Evolutionary conservation across 2,113 vertebrate genomes (phyloP), one percentile per base, ranked within the genome.

Genomic region (Syrmaticus mikado): DNA sequence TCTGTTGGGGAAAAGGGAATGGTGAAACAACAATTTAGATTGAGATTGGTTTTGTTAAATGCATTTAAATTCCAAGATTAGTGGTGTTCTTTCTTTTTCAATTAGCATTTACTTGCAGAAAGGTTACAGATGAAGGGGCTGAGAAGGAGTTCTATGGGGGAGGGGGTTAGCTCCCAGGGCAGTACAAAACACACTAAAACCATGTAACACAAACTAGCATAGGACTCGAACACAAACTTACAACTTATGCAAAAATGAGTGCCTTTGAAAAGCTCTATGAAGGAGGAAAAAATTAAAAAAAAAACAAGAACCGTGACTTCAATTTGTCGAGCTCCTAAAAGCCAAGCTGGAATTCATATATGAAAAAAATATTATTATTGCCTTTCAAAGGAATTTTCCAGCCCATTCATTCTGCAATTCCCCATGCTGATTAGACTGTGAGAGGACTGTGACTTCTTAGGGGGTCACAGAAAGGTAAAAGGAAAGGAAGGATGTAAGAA

Each of bases 31-130:
- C 98, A 97, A 98, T 98, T 98, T 98, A 98, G 97, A 98, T 96
- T 92, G 98, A 98, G 98, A 98, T 98, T 98, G 98, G 98, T 98
- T 98, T 98, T 98, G 98, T 98, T 98, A 98, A 98, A 98, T 98
- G 98, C 98, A 98, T 98, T 98, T 98, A 98, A 98, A 98, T 98
- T 98, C 97, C 98, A 98, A 98, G 98, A 98, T 98, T 98, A 98
- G 98, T 98, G 97, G 97, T 98, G 98, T 98, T 98, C 98, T 98
- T 98, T 98, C 98, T 98, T 98, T 98, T 98, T 98, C 98, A 98
- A 98, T 98, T 98, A 98, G 98, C 98, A 97, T 98, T 98, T 98
- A 97, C 98, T 98, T 97, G 98, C 95, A 96, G 98, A 98, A 98
- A 98, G 98, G 98, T 98, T 98, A 98, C 98, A 98, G 98, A 97